phyloP scores from a whole-genome alignment of 2,888 invertebrate species.

The Dasypogon diadema region DNA sequence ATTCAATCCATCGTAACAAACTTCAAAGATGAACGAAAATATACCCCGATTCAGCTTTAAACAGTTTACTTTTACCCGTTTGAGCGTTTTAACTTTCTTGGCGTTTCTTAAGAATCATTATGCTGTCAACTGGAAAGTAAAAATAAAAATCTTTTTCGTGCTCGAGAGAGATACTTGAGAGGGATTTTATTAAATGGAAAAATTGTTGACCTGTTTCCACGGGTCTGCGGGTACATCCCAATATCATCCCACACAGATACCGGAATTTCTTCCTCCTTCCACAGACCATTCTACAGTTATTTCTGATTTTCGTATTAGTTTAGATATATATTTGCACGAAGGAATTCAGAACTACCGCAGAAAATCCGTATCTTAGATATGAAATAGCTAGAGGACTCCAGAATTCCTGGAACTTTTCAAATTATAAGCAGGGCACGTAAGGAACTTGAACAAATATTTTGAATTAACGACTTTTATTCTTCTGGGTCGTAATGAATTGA shows the following conservation, averaged over 20 bases:
- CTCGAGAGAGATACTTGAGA: constrained; percentile 5
- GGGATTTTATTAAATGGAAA: constrained; percentile 25
- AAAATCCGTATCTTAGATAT: neutral
- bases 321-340: neutral
- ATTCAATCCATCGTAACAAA: neutral
- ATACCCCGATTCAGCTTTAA: neutral
- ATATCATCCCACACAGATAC: neutral
- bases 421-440: too few relatives aligned
- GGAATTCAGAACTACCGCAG: neutral
- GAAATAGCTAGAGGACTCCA: too few relatives aligned
- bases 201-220: constrained; percentile 17
- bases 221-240: neutral
- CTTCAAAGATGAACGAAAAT: constrained; percentile 13
- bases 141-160: constrained; percentile 11
- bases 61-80: neutral
- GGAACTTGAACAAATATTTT: too few relatives aligned
- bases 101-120: constrained; percentile 5
- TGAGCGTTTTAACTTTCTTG: neutral
- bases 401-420: too few relatives aligned
- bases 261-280: neutral
- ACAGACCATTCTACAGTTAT: neutral
- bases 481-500: too few relatives aligned
- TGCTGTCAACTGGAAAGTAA: neutral
- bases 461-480: too few relatives aligned
- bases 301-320: too few relatives aligned